A percentile compares a stretch with the other conserved stretches of the same genome.
phyloP scores from a whole-genome alignment of 2,113 vertebrate species.

The Callipepla californica region DNA sequence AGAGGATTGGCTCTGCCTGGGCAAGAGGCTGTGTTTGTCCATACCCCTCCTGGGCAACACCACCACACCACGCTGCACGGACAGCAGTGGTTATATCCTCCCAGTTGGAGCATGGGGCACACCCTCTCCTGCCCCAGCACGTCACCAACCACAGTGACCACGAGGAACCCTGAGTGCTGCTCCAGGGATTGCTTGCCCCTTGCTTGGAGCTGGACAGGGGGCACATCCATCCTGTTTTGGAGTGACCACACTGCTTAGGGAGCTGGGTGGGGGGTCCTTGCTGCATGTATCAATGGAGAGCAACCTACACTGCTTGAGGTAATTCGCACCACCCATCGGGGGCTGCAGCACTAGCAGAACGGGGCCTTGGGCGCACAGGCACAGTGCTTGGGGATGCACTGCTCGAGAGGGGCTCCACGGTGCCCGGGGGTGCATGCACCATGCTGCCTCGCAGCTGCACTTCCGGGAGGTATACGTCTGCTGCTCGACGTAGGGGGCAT shows the following conservation, averaged over 20 bases:
- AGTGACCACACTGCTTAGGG: not conserved
- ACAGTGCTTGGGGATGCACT: not conserved
- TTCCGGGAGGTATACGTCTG: not conserved
- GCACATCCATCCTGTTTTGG: not conserved
- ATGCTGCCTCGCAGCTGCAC: accelerated
- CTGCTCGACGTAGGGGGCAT: too few relatives aligned
- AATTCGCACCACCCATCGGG: not conserved
- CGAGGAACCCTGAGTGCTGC: accelerated
- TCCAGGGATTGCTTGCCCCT: not conserved
- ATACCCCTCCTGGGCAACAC: not conserved
- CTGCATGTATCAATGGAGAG: not conserved
- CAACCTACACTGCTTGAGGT: not conserved
- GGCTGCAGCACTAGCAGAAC: not conserved
- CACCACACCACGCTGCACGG: accelerated
- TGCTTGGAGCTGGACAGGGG: accelerated
- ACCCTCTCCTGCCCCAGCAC: accelerated
- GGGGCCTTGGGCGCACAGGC: too few relatives aligned
- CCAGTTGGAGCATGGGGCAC: not conserved
- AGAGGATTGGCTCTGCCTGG: accelerated
- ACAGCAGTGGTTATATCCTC: not conserved
- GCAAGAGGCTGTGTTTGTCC: accelerated
- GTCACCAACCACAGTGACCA: not conserved
- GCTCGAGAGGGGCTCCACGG: not conserved
- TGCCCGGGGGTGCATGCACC: accelerated
- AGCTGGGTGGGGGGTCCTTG: not conserved